Base-by-base conservation (phyloP, 2,113 vertebrate genomes). In the Caranx ignobilis region DNA sequence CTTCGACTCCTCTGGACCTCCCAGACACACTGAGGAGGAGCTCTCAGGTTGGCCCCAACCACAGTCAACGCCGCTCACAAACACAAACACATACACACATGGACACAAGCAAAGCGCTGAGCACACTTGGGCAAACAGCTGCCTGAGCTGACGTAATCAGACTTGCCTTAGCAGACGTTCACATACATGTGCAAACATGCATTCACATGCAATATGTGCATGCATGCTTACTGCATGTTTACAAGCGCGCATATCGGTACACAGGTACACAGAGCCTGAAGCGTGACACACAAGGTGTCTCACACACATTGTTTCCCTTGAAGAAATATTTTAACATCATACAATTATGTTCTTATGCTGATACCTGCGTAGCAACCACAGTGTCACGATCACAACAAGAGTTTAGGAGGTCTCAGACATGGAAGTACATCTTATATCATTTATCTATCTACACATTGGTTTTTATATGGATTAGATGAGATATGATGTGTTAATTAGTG, bases 1-100 rank as follows among this genome's bases (percentile, higher is more conserved):
- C 87, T 87, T 92, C 84, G 87, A 92, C 93, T 94, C 92, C 84
- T 63, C 85, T 89, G 90, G 94, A 95, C 94, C 95, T 95, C 95
- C 95, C 95, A 95, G 91, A 88, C 87, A 68, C 89, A 85, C 88
- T 81, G 75, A 86, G 87, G 83, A 89, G 78, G 84, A 88, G 85
- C 50, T 37, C 75, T 90, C 83, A 87, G 87, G 88, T 87, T 80
- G 85, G 91, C 86, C 87, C 75, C 75, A 66, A 90, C 90, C 87
- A 72, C 90, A 91, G 79, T 75, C 85, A 84, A 85, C 83, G 79
- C 82, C 72, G 15, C 75, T 62, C 76, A 66, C 87, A 87, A 80
- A 87, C 88, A 87, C 75, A 43, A 72, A 88, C 69, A 63, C 71
- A 52, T 71, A 75, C 68, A 73, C 88, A 91, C 82, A 88, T 72